These are phyloP conservation scores for Machimus atricapillus DNA, from an alignment of 2,888 invertebrate species.

Conservation along the genomic window DNA sequence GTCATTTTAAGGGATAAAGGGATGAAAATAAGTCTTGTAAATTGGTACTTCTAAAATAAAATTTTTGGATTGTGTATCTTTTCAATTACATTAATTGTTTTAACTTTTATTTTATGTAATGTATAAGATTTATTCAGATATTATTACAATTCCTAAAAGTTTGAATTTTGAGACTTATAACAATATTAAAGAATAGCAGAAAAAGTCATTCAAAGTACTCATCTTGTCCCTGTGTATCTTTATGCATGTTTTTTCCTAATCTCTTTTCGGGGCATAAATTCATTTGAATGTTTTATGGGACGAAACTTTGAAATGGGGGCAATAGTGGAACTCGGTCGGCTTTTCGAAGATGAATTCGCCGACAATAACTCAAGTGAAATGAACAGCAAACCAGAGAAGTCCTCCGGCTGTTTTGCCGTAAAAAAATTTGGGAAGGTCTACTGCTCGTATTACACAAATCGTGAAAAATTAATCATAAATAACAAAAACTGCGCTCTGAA, in stretches of 20 bases:
- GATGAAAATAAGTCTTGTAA: too few relatives aligned
- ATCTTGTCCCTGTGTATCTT: neutral
- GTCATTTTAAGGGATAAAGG: too few relatives aligned
- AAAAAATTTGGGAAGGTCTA: neutral
- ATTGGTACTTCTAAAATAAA: too few relatives aligned
- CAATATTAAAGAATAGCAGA: neutral
- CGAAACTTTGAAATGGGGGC: neutral
- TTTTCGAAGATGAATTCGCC: neutral
- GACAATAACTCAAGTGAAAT: neutral
- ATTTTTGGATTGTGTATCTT: too few relatives aligned
- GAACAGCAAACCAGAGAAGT: neutral
- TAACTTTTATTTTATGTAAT: too few relatives aligned
- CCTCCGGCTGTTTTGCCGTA: neutral
- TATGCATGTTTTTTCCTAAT: neutral
- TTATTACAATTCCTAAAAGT: neutral
- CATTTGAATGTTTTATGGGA: neutral
- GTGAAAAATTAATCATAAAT: conserved; percentile 13
- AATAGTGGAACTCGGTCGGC: neutral
- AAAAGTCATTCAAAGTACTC: neutral
- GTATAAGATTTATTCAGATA: neutral
- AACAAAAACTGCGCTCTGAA: neutral
- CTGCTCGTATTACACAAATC: neutral
- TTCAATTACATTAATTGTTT: too few relatives aligned
- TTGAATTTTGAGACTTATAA: neutral
- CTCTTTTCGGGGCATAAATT: neutral